A percentile compares a stretch with the other conserved stretches of the same genome.
Evolutionary conservation across 2,888 invertebrate genomes (phyloP).

Genomic region (Azorinus chamasolen): DNA sequence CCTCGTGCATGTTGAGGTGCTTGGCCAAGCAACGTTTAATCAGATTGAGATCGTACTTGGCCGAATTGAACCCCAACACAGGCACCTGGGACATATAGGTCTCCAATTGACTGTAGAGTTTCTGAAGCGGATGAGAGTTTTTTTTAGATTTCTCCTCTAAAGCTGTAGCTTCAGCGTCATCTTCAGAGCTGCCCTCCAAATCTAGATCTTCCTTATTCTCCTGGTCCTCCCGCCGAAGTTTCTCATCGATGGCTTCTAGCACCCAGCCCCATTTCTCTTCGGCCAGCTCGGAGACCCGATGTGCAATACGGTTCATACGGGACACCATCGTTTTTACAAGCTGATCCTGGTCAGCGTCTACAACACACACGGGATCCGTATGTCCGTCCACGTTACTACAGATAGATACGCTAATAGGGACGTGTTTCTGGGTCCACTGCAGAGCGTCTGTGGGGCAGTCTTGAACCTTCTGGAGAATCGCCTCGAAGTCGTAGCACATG

Average conservation of each 20-base stretch:
- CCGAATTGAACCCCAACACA: constrained; percentile 34
- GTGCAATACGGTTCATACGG: not conserved
- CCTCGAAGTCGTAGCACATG: too few species aligned
- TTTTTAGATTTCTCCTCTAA: not conserved
- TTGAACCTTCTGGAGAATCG: not conserved
- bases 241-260: not conserved
- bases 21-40: constrained; percentile 11
- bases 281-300: not conserved
- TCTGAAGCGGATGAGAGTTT: too few species aligned
- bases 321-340: not conserved
- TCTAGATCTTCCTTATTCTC: not conserved
- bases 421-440: constrained; percentile 21
- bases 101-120: too few species aligned
- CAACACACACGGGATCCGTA: too few species aligned
- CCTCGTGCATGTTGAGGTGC: constrained; percentile 17
- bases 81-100: too few species aligned
- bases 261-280: not conserved
- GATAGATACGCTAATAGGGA: constrained; percentile 38
- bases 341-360: too few species aligned
- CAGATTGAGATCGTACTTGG: constrained; percentile 13
- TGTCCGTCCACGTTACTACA: constrained; percentile 32
- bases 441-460: too few species aligned
- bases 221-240: not conserved
- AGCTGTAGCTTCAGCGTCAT: not conserved
- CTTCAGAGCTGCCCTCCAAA: not conserved